phyloP scores from a whole-genome alignment of 1,140 invertebrate genomes.

The Cyphomyrmex costatus region DNA sequence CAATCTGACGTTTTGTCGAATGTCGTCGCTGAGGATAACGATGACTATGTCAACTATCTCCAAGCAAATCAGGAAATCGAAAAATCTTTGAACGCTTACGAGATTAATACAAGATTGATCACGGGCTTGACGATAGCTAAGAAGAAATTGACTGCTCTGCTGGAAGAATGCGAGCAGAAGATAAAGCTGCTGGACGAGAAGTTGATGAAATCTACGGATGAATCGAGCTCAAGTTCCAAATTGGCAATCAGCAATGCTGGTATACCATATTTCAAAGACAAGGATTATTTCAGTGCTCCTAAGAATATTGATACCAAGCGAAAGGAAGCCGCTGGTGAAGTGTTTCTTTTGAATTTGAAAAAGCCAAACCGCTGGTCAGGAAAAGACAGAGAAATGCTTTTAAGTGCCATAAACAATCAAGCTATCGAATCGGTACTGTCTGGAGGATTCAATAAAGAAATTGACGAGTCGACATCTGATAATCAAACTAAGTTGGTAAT shows the following conservation, averaged over 20 bases:
- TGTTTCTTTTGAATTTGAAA: constrained; percentile 77
- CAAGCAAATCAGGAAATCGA: neutral
- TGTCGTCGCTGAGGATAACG: neutral
- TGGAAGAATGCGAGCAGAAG: constrained; percentile 77
- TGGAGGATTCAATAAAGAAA: neutral
- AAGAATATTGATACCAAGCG: constrained; percentile 82
- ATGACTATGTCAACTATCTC: neutral
- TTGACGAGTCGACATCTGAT: neutral
- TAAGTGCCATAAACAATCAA: constrained; percentile 78
- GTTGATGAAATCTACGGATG: constrained; percentile 30
- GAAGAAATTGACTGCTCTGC: constrained; percentile 67
- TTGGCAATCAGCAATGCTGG: constrained; percentile 73
- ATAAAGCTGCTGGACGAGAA: constrained; percentile 65
- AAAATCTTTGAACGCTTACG: neutral
- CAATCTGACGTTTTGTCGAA: neutral
- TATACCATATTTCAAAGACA: constrained; percentile 86
- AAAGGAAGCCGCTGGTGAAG: constrained; percentile 81
- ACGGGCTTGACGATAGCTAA: constrained; percentile 66
- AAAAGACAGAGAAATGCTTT: constrained; percentile 78
- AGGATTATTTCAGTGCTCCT: constrained; percentile 79
- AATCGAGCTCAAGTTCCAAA: neutral
- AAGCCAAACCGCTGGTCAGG: constrained; percentile 79
- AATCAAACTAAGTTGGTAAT: constrained; percentile 21
- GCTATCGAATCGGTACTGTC: constrained; percentile 43
- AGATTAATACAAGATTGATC: constrained; percentile 76